Conservation (phyloP, 1,140 invertebrate species). For the Hirudo medicinalis region DNA sequence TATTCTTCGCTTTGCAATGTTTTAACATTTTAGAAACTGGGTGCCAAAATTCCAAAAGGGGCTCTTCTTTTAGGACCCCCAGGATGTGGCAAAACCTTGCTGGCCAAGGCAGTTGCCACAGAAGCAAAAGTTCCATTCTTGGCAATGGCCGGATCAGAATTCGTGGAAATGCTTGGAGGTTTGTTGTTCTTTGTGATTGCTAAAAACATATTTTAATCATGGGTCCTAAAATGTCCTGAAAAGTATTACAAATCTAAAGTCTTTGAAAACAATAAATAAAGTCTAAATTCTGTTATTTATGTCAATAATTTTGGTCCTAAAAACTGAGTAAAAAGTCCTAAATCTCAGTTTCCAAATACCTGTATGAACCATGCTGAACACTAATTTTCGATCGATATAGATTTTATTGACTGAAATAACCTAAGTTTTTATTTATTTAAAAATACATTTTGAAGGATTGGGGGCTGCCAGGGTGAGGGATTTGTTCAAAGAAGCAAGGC, state of each 20-base stretch:
- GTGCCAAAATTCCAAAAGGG: conserved; percentile 93
- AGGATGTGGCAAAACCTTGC: conserved; percentile 62
- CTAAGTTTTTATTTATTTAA: neutral
- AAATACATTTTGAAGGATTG: conserved; percentile 57
- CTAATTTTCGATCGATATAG: too few relatives aligned
- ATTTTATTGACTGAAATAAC: too few relatives aligned
- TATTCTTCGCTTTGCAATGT: neutral
- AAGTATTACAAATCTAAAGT: too few relatives aligned
- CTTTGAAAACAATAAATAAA: too few relatives aligned
- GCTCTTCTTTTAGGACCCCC: conserved; percentile 50
- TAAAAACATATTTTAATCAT: too few relatives aligned
- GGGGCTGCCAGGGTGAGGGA: conserved; percentile 90
- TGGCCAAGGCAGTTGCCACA: conserved; percentile 96
- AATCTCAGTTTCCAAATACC: too few relatives aligned
- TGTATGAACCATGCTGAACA: too few relatives aligned
- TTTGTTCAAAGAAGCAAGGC: conserved; percentile 91
- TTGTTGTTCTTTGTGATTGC: neutral
- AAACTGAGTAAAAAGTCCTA: too few relatives aligned
- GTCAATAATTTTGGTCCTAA: too few relatives aligned
- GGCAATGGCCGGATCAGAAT: conserved; percentile 92
- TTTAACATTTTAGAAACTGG: conserved; percentile 45
- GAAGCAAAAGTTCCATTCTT: conserved; percentile 98
- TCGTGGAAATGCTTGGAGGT: conserved; percentile 89
- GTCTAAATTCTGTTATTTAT: too few relatives aligned
- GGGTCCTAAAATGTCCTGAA: too few relatives aligned